These are phyloP conservation scores for Ochropleura leucogaster DNA, from an alignment of 2,888 invertebrate genomes.

Conservation along the genomic window DNA sequence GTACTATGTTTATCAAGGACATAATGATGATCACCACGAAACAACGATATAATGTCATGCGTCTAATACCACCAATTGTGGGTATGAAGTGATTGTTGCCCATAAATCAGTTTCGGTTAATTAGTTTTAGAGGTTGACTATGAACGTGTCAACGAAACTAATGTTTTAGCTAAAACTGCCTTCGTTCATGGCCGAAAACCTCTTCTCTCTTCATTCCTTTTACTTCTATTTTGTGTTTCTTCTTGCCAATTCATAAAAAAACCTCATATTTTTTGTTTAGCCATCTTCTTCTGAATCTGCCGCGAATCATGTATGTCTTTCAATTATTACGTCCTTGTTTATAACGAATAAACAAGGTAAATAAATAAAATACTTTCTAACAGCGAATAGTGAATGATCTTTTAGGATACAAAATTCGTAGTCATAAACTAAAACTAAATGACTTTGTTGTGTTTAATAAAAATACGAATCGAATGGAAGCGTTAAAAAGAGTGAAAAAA, in stretches of 20 bases:
- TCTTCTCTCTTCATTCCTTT: background rate
- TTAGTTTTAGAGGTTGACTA: background rate
- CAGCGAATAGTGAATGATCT: background rate
- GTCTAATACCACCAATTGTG: background rate
- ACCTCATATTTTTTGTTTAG: background rate
- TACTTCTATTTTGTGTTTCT: background rate
- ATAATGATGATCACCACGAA: constrained; percentile 17
- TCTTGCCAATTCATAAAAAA: background rate
- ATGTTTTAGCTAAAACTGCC: background rate
- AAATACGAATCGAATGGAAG: background rate
- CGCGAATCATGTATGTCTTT: background rate
- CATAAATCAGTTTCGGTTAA: background rate
- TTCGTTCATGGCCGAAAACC: background rate
- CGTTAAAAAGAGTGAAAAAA: background rate
- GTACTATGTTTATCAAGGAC: background rate
- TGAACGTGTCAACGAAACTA: background rate
- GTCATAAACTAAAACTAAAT: background rate
- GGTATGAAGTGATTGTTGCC: background rate
- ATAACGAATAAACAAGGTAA: background rate
- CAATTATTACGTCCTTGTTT: background rate
- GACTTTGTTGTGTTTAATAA: background rate
- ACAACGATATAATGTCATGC: background rate
- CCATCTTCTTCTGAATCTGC: background rate
- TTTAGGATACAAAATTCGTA: background rate
- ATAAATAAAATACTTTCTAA: background rate